Base-by-base conservation (phyloP, 1,140 invertebrate species). In the Druon quercuslanigerum region DNA sequence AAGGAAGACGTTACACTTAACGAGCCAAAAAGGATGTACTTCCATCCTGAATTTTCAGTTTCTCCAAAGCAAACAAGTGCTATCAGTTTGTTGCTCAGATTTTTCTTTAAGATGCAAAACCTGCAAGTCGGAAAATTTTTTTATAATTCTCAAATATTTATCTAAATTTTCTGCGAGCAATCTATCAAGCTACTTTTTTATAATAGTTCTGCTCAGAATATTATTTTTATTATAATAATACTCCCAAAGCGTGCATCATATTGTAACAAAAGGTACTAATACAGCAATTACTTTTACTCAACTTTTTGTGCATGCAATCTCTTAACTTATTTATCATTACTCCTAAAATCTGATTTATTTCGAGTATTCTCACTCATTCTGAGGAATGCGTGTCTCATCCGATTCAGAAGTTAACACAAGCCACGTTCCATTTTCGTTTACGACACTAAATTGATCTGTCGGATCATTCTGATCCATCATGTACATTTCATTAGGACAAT, bases 1-100 rank as follows among this genome's bases (percentile, higher is more conserved):
- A 92, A 75, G 0, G 92, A 92, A 0, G 94, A 95, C n/a, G 94
- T 88, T 3, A 93, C 85, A 3, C 90, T 89, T 4, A 93, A 86
- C 3, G 91, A 82, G 0, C 92, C 92, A 14, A 91, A 89, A 9
- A 92, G 83, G 8, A 87, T 87, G 33, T 88, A 76, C 16, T 82
- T 80, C 85, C 87, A 89, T 73, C 73, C 13, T 57, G 80, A 71
- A 7, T 50, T 73, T 25, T 84, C 71, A 16, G 78, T 60, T n/a
- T 90, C 82, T 0, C 90, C 82, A 76, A 93, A 93, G 78, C 94
- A 94, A 0, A 93, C 84, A 5, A 94, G 71, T 0, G 92, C 93
- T 9, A 91, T 85, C 56, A 50, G 11, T 84, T 54, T 1, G 33
- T 80, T 3, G 50, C 72, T 73, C 90, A 46, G 40, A 46, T 92